Percentiles rank a stretch among this genome's conserved stretches.
These are phyloP conservation scores for Lophotriccus pileatus DNA, from an alignment of 2,797 vertebrate genomes.

Conservation along the genomic window DNA sequence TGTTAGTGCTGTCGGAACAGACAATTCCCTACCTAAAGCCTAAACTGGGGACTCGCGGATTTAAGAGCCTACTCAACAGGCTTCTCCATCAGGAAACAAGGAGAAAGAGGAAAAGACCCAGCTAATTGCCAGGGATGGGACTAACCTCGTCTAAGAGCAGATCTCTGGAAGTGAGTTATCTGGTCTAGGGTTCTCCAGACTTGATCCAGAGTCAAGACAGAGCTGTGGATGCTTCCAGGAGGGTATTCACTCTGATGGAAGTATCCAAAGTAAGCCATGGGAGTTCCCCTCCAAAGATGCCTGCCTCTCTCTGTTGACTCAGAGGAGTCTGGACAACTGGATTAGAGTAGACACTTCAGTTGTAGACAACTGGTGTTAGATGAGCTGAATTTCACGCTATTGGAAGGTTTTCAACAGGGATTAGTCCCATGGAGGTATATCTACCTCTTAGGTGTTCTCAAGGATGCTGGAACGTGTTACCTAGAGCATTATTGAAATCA, in stretches of 20 bases:
- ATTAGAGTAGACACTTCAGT: neutral
- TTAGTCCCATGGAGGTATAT: neutral
- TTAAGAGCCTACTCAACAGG: neutral
- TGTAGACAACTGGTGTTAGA: neutral
- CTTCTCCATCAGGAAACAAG: neutral
- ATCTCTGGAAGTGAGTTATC: neutral
- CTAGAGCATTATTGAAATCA: neutral
- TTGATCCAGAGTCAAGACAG: neutral
- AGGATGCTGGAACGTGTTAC: neutral
- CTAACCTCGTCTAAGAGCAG: neutral
- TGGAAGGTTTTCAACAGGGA: neutral
- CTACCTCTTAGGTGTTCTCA: neutral
- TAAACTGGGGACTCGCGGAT: neutral
- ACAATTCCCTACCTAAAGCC: neutral
- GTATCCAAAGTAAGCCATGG: rapidly evolving
- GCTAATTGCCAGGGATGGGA: neutral
- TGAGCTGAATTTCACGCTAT: neutral
- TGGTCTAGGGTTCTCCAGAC: rapidly evolving
- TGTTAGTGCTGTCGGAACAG: neutral
- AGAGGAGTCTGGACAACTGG: neutral
- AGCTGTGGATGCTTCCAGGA: neutral
- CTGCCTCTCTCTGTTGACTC: neutral
- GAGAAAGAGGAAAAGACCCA: neutral
- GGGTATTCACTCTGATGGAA: neutral
- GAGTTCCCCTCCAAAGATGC: neutral